Evolutionary conservation across 2,888 invertebrate genomes (phyloP).

Genomic region (Hydrotaea diabolus): DNA sequence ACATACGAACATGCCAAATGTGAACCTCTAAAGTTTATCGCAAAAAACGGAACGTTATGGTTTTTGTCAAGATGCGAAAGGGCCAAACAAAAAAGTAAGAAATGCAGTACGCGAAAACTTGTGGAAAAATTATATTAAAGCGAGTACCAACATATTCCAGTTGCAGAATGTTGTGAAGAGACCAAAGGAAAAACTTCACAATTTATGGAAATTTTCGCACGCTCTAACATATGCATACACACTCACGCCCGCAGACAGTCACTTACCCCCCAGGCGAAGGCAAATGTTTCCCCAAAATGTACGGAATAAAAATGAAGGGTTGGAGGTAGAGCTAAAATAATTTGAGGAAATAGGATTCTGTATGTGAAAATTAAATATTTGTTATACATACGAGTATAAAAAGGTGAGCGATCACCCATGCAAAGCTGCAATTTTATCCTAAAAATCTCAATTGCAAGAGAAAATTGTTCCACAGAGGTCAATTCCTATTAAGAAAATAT

Average conservation of each 20-base stretch:
- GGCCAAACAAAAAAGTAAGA: neutral
- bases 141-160: conserved; percentile 20
- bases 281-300: neutral
- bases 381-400: too few species aligned
- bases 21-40: conserved; percentile 33
- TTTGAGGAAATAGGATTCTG: too few species aligned
- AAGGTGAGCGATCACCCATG: too few species aligned
- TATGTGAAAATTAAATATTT: too few species aligned
- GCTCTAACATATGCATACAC: conserved; percentile 59
- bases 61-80: conserved; percentile 24
- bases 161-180: conserved; percentile 14
- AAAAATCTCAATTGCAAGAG: too few species aligned
- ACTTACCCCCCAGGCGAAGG: neutral
- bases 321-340: too few species aligned
- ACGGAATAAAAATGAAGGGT: neutral
- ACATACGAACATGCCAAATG: conserved; percentile 13
- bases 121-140: conserved; percentile 40
- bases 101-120: conserved; percentile 29
- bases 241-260: conserved; percentile 6
- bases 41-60: neutral
- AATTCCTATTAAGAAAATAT: too few species aligned
- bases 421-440: too few species aligned
- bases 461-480: too few species aligned
- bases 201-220: conserved; percentile 66
- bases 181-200: conserved; percentile 29